phyloP scores from a whole-genome alignment of 64 coral and sea anemone species.

The Actinia equina region DNA sequence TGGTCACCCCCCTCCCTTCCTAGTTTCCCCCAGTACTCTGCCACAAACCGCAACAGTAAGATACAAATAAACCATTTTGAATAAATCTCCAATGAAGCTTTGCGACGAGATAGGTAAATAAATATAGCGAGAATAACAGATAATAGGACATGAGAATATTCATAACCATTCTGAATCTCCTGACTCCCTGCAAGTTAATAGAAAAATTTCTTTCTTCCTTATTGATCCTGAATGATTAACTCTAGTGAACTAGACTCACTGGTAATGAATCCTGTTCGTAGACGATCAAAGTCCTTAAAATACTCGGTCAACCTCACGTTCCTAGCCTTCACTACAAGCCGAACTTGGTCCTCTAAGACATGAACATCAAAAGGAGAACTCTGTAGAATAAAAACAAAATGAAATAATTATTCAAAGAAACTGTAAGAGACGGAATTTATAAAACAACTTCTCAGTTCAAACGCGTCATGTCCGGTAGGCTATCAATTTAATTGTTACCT shows the following conservation, averaged over 20 bases:
- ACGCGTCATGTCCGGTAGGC: not conserved
- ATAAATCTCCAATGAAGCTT: too few relatives aligned
- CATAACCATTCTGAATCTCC: not conserved
- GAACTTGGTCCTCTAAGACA: slow-evolving; percentile 77
- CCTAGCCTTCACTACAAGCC: slow-evolving; percentile 84
- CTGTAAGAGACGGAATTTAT: not conserved
- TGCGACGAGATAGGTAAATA: too few relatives aligned
- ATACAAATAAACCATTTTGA: too few relatives aligned
- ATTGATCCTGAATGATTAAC: not conserved
- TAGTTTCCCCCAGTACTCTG: not conserved
- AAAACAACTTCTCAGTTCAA: not conserved
- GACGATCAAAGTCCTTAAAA: slow-evolving; percentile 96
- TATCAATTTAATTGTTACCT: not conserved
- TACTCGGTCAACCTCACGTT: slow-evolving; percentile 94
- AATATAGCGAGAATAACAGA: too few relatives aligned
- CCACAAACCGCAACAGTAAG: too few relatives aligned
- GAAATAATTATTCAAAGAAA: not conserved
- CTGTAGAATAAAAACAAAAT: not conserved
- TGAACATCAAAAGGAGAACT: slow-evolving; percentile 24
- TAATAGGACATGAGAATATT: not conserved
- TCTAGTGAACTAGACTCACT: slow-evolving; percentile 55
- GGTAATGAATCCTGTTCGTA: slow-evolving; percentile 93
- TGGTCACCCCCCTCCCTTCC: too few relatives aligned
- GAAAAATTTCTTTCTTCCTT: too few relatives aligned
- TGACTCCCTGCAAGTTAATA: too few relatives aligned